Evolutionary conservation across 2,797 vertebrate species (phyloP).

Genomic region (Ispidina picta): DNA sequence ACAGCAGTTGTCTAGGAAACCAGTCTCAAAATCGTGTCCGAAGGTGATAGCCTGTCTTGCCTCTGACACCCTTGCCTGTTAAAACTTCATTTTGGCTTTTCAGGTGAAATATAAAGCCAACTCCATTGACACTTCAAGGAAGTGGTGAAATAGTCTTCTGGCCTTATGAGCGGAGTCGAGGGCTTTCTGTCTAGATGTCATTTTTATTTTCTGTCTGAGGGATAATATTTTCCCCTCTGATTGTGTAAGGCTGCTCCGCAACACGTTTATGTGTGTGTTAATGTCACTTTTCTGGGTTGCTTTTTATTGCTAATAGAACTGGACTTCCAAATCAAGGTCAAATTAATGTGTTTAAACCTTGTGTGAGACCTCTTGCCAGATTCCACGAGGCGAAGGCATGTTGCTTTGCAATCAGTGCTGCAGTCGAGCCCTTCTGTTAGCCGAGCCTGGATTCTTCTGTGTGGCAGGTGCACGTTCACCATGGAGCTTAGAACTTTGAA

Average conservation of each 20-base stretch:
- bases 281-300: neutral
- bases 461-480: neutral
- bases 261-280: neutral
- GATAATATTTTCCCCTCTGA: neutral
- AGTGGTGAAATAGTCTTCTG: neutral
- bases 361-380: neutral
- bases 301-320: neutral
- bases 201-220: constrained; percentile 21
- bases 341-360: neutral
- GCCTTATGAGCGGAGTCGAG: neutral
- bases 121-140: neutral
- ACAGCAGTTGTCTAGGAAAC: constrained; percentile 62
- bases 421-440: neutral
- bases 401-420: neutral
- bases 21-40: neutral
- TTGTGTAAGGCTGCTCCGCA: constrained; percentile 12
- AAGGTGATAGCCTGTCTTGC: constrained; percentile 47
- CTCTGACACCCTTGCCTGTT: constrained; percentile 15
- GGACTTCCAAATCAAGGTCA: constrained; percentile 20
- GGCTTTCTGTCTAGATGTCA: constrained; percentile 23
- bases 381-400: neutral
- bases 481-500: neutral
- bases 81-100: constrained; percentile 46
- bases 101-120: constrained; percentile 37
- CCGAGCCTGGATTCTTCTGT: rapidly evolving